Percentiles rank a stretch among this genome's conserved stretches.
phyloP scores from a whole-genome alignment of 2,113 vertebrate genomes.

The Tretioscincus oriximinensis region DNA sequence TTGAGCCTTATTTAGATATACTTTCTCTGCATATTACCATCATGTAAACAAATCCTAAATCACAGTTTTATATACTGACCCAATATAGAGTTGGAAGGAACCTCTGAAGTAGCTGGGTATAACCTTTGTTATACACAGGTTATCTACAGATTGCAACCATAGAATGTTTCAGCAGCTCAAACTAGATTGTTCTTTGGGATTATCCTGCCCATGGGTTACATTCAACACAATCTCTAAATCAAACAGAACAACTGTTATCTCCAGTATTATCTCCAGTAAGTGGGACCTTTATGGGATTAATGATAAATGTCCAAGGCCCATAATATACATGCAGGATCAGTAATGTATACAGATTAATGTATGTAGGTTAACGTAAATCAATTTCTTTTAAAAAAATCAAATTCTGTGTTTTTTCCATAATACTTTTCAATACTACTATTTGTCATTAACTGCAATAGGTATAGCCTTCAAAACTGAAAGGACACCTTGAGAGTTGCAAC shows the following conservation, averaged over 20 bases:
- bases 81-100: background rate
- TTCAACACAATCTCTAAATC: background rate
- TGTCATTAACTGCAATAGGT: background rate
- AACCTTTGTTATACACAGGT: no score
- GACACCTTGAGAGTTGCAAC: slow-evolving; percentile 1
- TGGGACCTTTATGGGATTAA: background rate
- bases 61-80: background rate
- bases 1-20: no score
- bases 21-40: background rate
- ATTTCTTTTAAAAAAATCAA: no score
- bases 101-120: no score
- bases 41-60: background rate
- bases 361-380: no score
- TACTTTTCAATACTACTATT: background rate
- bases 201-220: background rate
- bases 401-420: background rate
- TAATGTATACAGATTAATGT: background rate
- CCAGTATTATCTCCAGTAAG: background rate
- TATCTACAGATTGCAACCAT: background rate
- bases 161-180: background rate
- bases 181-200: background rate
- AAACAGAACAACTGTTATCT: background rate
- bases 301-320: background rate
- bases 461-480: slow-evolving; percentile 6
- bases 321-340: background rate